These are phyloP conservation scores for Thrips palmi DNA, from an alignment of 1,140 invertebrate species.

Conservation along the genomic window DNA sequence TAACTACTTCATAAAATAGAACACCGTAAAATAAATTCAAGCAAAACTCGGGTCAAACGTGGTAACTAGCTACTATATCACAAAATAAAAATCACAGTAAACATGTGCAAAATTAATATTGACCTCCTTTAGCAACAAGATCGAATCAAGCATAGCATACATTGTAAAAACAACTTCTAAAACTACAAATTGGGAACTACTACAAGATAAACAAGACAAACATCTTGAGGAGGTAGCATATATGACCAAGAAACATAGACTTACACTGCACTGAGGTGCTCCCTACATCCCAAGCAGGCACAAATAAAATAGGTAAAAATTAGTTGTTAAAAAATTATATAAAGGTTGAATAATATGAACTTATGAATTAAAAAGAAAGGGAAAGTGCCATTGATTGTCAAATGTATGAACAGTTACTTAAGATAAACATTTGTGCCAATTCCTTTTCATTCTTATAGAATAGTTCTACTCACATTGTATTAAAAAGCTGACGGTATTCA, in stretches of 20 bases:
- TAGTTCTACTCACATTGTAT: conserved; percentile 85
- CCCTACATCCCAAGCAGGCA: conserved; percentile 34
- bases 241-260: conserved; percentile 23
- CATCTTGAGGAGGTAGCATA: not conserved
- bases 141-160: conserved; percentile 6
- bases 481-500: conserved; percentile 77
- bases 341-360: no score
- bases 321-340: not conserved
- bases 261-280: conserved; percentile 81
- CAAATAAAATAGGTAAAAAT: conserved; percentile 8
- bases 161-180: conserved; percentile 4
- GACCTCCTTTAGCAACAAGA: not conserved
- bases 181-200: conserved; percentile 5
- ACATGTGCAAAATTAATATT: not conserved
- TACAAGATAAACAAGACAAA: not conserved
- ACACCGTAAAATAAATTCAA: conserved; percentile 1
- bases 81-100: not conserved
- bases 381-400: not conserved
- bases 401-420: no score
- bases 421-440: not conserved
- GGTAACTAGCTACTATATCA: no score
- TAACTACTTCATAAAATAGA: conserved; percentile 2
- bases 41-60: no score
- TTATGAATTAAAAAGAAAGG: conserved; percentile 4
- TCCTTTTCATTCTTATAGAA: no score